Conservation (phyloP, 1,140 invertebrate genomes). For the Atopsyche davidsoni region DNA sequence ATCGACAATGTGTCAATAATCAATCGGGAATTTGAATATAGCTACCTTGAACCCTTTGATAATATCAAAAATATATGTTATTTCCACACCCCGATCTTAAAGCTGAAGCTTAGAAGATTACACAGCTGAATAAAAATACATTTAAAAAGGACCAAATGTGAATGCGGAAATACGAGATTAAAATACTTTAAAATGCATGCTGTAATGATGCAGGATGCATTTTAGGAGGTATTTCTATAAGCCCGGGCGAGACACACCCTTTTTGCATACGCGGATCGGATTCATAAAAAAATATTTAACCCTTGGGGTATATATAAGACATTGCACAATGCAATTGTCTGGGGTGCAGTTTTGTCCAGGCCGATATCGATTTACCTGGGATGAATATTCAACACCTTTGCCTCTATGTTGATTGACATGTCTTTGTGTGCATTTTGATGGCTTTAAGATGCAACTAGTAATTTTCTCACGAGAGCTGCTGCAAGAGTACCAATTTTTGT, state of each 20-base stretch:
- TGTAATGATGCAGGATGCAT: neutral
- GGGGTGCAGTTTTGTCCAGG: neutral
- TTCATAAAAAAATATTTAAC: slow-evolving; percentile 17
- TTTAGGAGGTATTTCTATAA: neutral
- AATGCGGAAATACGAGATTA: slow-evolving; percentile 8
- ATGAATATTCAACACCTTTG: slow-evolving; percentile 30
- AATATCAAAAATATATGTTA: too few species aligned
- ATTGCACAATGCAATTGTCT: neutral
- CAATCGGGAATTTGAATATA: slow-evolving; percentile 28
- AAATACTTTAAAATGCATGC: slow-evolving; percentile 1
- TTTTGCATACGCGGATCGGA: slow-evolving; percentile 17
- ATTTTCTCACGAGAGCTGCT: slow-evolving; percentile 21
- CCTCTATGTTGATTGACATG: slow-evolving; percentile 22
- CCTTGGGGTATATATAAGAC: slow-evolving; percentile 2
- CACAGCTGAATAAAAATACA: slow-evolving; percentile 11
- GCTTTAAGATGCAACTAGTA: slow-evolving; percentile 9
- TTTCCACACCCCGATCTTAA: slow-evolving; percentile 14
- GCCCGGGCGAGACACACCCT: slow-evolving; percentile 3
- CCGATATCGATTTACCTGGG: slow-evolving; percentile 15
- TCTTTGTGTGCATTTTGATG: slow-evolving; percentile 10
- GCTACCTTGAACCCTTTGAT: slow-evolving; percentile 2
- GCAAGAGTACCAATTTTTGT: too few species aligned
- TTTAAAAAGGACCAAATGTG: too few species aligned
- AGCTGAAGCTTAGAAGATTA: slow-evolving; percentile 21
- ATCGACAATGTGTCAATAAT: slow-evolving; percentile 26